Evolutionary conservation across 2,797 vertebrate genomes (phyloP).

Genomic region (Sciurus vulgaris): DNA sequence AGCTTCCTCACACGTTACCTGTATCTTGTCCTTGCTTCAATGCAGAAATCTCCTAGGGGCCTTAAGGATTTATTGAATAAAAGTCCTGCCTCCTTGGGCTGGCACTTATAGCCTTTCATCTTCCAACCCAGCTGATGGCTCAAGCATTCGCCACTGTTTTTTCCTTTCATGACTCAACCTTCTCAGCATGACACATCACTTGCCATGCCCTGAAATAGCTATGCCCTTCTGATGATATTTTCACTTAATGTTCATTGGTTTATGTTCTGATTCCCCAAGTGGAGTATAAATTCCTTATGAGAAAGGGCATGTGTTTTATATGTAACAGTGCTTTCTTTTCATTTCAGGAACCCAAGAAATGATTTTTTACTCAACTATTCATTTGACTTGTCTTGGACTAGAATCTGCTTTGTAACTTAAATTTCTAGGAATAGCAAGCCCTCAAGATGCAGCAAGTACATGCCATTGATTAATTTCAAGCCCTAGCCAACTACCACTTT

Average conservation of each 20-base stretch:
- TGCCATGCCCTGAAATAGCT: neutral
- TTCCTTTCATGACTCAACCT: neutral
- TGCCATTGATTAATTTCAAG: neutral
- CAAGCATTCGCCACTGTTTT: neutral
- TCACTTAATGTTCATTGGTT: conserved; percentile 1
- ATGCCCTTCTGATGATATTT: neutral
- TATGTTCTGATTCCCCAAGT: neutral
- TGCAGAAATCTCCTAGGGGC: neutral
- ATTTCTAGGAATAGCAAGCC: neutral
- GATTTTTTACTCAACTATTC: neutral
- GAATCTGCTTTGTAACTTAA: conserved; percentile 32
- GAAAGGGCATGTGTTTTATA: neutral
- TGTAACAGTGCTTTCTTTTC: neutral
- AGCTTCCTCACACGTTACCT: neutral
- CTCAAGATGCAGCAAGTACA: neutral
- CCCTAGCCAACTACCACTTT: neutral
- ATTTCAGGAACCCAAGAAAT: neutral
- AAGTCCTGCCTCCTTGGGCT: neutral
- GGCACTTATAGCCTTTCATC: neutral
- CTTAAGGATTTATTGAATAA: neutral
- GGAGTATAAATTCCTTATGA: neutral
- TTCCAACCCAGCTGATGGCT: neutral
- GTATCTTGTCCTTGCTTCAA: neutral
- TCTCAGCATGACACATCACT: neutral
- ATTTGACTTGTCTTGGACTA: conserved; percentile 38